Evolutionary conservation across 2,113 vertebrate species (phyloP).

Genomic region (Strix aluco): DNA sequence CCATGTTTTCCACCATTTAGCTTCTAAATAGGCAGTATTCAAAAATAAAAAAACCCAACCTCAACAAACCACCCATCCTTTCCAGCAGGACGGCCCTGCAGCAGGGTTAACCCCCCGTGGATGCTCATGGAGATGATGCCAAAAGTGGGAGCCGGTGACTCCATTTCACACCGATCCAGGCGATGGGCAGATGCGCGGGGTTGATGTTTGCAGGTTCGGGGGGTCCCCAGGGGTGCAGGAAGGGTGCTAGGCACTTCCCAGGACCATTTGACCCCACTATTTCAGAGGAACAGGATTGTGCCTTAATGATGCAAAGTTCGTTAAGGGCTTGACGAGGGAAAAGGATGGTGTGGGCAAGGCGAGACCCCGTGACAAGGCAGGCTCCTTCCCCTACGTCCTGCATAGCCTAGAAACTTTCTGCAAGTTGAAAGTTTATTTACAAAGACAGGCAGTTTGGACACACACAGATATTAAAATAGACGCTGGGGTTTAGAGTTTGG

Average conservation of each 20-base stretch:
- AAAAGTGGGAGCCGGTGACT: background rate
- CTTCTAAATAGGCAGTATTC: conserved; percentile 47
- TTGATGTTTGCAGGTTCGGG: background rate
- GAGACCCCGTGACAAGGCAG: background rate
- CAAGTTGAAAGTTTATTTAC: background rate
- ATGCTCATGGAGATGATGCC: background rate
- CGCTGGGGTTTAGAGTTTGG: background rate
- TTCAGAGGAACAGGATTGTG: background rate
- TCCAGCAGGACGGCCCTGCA: background rate
- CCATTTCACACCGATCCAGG: rapidly evolving
- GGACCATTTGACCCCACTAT: background rate
- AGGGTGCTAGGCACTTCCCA: background rate
- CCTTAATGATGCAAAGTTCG: background rate
- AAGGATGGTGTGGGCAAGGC: background rate
- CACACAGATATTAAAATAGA: background rate
- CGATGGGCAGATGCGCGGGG: background rate
- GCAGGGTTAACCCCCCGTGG: background rate
- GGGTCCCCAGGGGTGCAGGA: background rate
- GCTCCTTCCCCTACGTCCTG: background rate
- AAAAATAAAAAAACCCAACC: background rate
- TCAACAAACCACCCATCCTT: background rate
- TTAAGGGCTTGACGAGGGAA: background rate
- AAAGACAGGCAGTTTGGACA: background rate
- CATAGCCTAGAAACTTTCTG: background rate
- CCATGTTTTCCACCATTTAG: conserved; percentile 45